Evolutionary conservation across 2,113 vertebrate species (phyloP).

Genomic region (Colistium nudipinnis): DNA sequence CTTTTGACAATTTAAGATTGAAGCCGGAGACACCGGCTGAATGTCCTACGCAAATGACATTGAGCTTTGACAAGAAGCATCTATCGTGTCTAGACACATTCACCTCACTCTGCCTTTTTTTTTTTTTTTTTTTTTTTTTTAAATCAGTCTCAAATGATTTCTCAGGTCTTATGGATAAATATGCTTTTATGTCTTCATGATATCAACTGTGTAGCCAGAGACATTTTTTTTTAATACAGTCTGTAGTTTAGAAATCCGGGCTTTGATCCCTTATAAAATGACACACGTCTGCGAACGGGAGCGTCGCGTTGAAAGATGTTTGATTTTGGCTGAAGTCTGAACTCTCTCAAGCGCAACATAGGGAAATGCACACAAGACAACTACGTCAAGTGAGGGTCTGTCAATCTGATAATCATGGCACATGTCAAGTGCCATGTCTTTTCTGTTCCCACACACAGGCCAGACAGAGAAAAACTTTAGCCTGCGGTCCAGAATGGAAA

Average conservation of each 20-base stretch:
- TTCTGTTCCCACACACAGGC: slow-evolving; percentile 53
- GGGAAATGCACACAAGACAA: not conserved
- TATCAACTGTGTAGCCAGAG: too few relatives aligned
- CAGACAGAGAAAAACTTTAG: slow-evolving; percentile 53
- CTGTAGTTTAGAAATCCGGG: too few relatives aligned
- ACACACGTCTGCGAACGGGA: too few relatives aligned
- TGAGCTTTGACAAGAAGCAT: slow-evolving; percentile 18
- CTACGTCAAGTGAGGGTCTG: slow-evolving; percentile 42
- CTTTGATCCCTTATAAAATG: too few relatives aligned
- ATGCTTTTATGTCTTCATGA: too few relatives aligned
- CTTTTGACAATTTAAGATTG: slow-evolving; percentile 42
- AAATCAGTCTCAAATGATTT: slow-evolving; percentile 34
- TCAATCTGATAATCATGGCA: slow-evolving; percentile 63
- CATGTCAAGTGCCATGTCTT: slow-evolving; percentile 43
- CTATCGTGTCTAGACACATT: slow-evolving; percentile 18
- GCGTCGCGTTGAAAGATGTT: too few relatives aligned
- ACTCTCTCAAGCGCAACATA: too few relatives aligned
- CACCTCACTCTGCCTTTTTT: slow-evolving; percentile 24
- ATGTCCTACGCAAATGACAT: slow-evolving; percentile 28
- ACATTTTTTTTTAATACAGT: not conserved
- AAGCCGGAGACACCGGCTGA: slow-evolving; percentile 14
- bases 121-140: too few relatives aligned
- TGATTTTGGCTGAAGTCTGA: too few relatives aligned
- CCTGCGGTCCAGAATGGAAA: slow-evolving; percentile 72
- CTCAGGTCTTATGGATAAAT: slow-evolving; percentile 17